Conservation (phyloP, 2,888 invertebrate species). For the Thymelicus lineola region DNA sequence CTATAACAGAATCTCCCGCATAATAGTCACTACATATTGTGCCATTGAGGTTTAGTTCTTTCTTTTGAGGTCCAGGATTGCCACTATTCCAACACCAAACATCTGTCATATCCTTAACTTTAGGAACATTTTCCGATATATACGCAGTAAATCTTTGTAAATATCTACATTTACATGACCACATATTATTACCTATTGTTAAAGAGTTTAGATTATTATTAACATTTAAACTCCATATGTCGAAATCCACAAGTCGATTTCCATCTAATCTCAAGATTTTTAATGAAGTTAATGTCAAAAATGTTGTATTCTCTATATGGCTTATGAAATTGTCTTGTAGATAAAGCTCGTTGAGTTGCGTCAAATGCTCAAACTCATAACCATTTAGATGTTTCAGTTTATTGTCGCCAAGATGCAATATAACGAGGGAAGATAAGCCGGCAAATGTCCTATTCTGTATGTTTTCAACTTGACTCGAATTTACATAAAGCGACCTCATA, state of each 20-base stretch:
- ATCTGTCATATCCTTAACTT: slow-evolving; percentile 90
- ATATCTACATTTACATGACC: slow-evolving; percentile 96
- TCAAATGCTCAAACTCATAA: slow-evolving; percentile 93
- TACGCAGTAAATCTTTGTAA: slow-evolving; percentile 92
- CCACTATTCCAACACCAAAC: slow-evolving; percentile 92
- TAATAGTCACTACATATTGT: slow-evolving; percentile 95
- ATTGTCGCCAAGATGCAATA: slow-evolving; percentile 94
- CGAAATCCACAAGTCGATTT: slow-evolving; percentile 91
- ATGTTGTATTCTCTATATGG: slow-evolving; percentile 91
- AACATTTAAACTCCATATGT: slow-evolving; percentile 89
- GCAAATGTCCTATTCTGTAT: slow-evolving; percentile 96
- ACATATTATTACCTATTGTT: slow-evolving; percentile 93
- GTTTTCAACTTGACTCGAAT: slow-evolving; percentile 92
- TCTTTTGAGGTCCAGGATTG: slow-evolving; percentile 88
- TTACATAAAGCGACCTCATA: slow-evolving; percentile 93
- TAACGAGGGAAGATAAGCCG: slow-evolving; percentile 91
- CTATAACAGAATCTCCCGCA: slow-evolving; percentile 92
- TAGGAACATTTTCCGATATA: slow-evolving; percentile 91
- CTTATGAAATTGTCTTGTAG: slow-evolving; percentile 93
- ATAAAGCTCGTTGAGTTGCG: slow-evolving; percentile 92
- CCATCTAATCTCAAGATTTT: slow-evolving; percentile 93
- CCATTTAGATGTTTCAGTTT: slow-evolving; percentile 91
- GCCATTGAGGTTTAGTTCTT: slow-evolving; percentile 92
- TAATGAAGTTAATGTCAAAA: slow-evolving; percentile 90
- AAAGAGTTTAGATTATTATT: slow-evolving; percentile 89